Percentiles rank a stretch among this genome's conserved stretches.
These are phyloP conservation scores for Antheraea assamensis DNA, from an alignment of 2,888 invertebrate genomes.

Conservation along the genomic window DNA sequence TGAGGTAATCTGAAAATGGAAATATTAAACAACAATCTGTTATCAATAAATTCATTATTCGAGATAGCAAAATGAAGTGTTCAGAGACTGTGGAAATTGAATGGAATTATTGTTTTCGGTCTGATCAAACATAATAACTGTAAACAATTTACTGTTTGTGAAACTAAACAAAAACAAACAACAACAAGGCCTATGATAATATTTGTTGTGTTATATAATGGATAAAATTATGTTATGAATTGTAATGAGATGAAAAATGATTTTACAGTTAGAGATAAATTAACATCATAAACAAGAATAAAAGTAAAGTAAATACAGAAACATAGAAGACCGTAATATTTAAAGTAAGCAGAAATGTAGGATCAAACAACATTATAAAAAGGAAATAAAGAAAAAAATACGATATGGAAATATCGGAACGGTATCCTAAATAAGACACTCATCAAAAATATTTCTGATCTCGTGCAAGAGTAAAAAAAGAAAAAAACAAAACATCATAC, in stretches of 20 bases:
- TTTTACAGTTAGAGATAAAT: neutral
- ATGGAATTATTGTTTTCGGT: slow-evolving; percentile 17
- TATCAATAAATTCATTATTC: neutral
- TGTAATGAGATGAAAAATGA: neutral
- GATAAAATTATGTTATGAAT: neutral
- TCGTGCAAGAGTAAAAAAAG: too few relatives aligned
- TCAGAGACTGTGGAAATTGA: slow-evolving; percentile 4
- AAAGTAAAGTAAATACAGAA: too few relatives aligned
- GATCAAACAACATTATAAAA: too few relatives aligned
- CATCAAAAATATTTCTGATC: too few relatives aligned
- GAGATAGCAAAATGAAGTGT: neutral
- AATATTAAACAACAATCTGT: neutral
- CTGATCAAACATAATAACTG: slow-evolving; percentile 7
- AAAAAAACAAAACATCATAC: too few relatives aligned
- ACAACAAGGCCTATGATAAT: slow-evolving; percentile 26
- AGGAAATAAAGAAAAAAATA: too few relatives aligned
- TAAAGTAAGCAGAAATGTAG: too few relatives aligned
- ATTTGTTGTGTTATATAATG: slow-evolving; percentile 29
- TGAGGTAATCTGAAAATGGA: neutral
- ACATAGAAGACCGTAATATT: too few relatives aligned
- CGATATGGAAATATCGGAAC: too few relatives aligned
- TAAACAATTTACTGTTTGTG: slow-evolving; percentile 18
- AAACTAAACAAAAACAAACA: slow-evolving; percentile 17
- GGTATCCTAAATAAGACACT: too few relatives aligned
- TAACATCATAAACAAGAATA: too few relatives aligned